Base-by-base conservation (phyloP, 2,797 vertebrate species). In the Tamandua tetradactyla region DNA sequence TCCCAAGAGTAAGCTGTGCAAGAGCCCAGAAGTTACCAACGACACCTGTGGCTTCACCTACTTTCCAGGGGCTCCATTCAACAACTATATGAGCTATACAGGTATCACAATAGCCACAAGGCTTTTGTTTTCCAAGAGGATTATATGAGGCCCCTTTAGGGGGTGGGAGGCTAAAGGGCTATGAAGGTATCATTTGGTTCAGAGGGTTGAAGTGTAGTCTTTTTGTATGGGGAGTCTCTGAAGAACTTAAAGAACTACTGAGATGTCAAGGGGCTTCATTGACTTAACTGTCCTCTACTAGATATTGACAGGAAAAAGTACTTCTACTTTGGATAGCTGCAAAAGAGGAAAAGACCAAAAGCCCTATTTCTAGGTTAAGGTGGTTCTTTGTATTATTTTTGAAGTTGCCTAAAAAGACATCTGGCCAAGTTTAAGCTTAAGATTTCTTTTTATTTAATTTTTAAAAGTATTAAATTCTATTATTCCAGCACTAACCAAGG, bases 21-120 rank as follows among this genome's bases (percentile, higher is more conserved):
- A 97, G 2, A 99, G 99, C 80, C 99, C 99, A 1, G 99, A 99
- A 76, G 98, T 98, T 0, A 96, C 98, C 79, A 99, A 99, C 0
- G 99, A 99, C 55, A 99, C 98, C 32, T 99, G 99, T 2, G 99
- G 99, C 75, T 97, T 98, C 82, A 98, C 94, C 1, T 98, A 96
- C 25, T 99, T 99, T 97, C 98, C 98, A 0, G 98, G 98, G 95
- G 99, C 99, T 0, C 99, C 99, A 0, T 99, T 99, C 96, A 99
- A 98, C 97, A 99, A 99, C 98, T 99, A 99, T 95, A 99, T 99
- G 99, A 99, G 99, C 95, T 99, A 99, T 94, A 99, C 99, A 98
- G 99, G 99, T 99, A 98, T 96, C 0, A 42, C 30, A 7, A 0
- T 27, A 25, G 22, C 20, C 20, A 42, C 0, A 1, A 7, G 32